Conservation (phyloP, 2,113 vertebrate species). For the Accipiter virgatus region DNA sequence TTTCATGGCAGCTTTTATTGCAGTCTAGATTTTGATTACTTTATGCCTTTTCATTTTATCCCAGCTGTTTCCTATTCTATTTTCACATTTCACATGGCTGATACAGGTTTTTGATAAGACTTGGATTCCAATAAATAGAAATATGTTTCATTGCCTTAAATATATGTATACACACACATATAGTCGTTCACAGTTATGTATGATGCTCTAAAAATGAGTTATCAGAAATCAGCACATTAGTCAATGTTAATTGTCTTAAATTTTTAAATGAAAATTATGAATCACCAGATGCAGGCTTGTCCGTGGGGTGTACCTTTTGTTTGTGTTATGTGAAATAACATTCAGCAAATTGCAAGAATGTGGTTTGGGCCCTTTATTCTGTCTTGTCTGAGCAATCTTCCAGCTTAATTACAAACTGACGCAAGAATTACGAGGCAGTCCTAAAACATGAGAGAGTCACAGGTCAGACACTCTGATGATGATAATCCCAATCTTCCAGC, state of each 20-base stretch:
- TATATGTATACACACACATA: not conserved
- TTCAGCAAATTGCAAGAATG: not conserved
- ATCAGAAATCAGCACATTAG: not conserved
- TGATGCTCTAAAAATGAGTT: not conserved
- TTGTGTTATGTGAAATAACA: not conserved
- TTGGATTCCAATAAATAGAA: constrained; percentile 24
- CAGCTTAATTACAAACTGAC: not conserved
- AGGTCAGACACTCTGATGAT: not conserved
- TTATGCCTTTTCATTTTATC: not conserved
- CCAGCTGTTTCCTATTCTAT: not conserved
- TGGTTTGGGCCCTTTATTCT: not conserved
- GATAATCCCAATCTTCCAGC: not conserved
- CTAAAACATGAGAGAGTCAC: not conserved
- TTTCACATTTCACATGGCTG: not conserved
- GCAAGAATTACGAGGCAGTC: not conserved
- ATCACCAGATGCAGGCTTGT: not conserved
- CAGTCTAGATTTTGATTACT: not conserved
- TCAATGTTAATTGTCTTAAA: not conserved
- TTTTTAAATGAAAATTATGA: not conserved
- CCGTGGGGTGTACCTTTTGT: not conserved
- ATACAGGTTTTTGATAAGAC: not conserved
- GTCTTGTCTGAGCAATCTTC: not conserved
- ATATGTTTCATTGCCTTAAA: not conserved
- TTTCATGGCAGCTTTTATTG: not conserved
- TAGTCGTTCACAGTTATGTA: not conserved